Conservation (phyloP, 1,140 invertebrate species). For the Zaprionus ornatus region DNA sequence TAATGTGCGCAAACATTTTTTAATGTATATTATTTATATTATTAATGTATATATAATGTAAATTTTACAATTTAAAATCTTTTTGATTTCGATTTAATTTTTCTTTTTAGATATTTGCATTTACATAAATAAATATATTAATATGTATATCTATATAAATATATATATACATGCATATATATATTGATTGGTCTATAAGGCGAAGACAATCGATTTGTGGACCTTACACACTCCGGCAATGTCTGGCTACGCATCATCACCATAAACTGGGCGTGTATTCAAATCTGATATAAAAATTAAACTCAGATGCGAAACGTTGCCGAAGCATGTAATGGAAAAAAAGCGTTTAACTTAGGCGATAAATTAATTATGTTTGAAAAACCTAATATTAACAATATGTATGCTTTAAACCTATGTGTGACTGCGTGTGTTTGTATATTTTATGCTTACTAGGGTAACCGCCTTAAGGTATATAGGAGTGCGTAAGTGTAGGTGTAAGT, state of each 20-base stretch:
- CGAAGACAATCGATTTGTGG: not conserved
- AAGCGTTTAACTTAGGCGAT: not conserved
- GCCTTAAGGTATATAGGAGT: not conserved
- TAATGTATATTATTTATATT: too few relatives aligned
- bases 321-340: not conserved
- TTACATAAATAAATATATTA: not conserved
- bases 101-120: not conserved
- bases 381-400: not conserved
- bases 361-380: not conserved
- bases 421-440: conserved; percentile 3
- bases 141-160: not conserved
- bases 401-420: not conserved
- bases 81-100: not conserved
- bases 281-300: not conserved
- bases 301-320: not conserved
- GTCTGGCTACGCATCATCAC: not conserved
- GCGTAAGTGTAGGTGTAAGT: not conserved
- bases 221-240: not conserved
- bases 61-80: not conserved
- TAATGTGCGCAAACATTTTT: not conserved
- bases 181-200: not conserved
- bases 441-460: not conserved
- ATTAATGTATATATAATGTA: too few relatives aligned
- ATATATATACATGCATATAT: too few relatives aligned
- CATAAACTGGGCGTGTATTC: not conserved